Conservation (phyloP, 2,888 invertebrate species). For the Saturnia japonica region DNA sequence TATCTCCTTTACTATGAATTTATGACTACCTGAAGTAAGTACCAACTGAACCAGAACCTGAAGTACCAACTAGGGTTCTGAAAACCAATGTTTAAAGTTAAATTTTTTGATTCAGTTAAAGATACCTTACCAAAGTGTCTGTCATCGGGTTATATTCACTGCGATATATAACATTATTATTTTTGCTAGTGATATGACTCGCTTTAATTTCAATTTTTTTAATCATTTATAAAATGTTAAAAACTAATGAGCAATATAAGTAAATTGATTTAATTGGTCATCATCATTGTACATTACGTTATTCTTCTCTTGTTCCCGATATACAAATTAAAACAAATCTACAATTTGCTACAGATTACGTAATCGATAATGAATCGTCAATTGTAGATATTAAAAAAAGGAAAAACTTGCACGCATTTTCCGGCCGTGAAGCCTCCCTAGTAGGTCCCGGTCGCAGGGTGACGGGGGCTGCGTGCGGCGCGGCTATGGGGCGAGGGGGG, state of each 20-base stretch:
- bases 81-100: no score
- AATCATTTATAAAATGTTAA: no score
- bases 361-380: slow-evolving; percentile 34
- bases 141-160: no score
- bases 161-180: no score
- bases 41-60: no score
- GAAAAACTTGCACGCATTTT: slow-evolving; percentile 76
- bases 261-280: neutral
- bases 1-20: no score
- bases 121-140: neutral
- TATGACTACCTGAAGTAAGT: no score
- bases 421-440: slow-evolving; percentile 56
- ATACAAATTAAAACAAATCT: neutral
- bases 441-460: slow-evolving; percentile 45
- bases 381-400: slow-evolving; percentile 63
- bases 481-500: slow-evolving; percentile 39
- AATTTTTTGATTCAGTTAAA: no score
- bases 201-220: no score
- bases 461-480: slow-evolving; percentile 40
- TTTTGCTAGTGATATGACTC: no score
- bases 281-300: neutral
- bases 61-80: no score
- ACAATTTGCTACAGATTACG: neutral
- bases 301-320: neutral
- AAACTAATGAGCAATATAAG: no score